Evolutionary conservation across 1,140 invertebrate genomes (phyloP), one percentile per base, ranked within the genome.

Genomic region (Anastrepha ludens): DNA sequence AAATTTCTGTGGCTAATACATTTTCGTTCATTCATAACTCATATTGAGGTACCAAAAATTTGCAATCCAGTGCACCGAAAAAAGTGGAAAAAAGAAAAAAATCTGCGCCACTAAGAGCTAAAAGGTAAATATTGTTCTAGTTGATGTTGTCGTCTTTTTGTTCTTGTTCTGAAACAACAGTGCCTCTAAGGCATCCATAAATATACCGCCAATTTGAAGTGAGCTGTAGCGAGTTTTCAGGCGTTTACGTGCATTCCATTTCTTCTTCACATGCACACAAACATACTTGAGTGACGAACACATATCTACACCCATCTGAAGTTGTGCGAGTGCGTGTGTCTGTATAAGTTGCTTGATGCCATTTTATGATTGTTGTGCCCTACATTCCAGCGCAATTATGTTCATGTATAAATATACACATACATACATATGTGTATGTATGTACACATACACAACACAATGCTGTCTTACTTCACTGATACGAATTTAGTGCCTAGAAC

Each of bases 151-250:
- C 1, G 29, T 29, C 29, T 29, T 29, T 29, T 29, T 29, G 29
- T 29, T 29, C 29, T 29, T 29, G 29, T 29, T 29, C 29, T 29
- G 29, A 29, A 29, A 29, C 29, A 3, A 0, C 50, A 55, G 0
- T 55, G 50, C 50, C 50, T 2, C 0, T 8, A 55, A 55, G 50
- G 50, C 50, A 8, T 55, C 6, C 50, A 8, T 11, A 55, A 55
- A 6, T 6, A 44, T 39, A 74, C 3, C 39, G 44, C 41, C n/a
- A 81, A 55, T 47, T 81, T 81, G 47, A 55, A 81, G 74, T 81
- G 74, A 81, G 74, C 55, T 81, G 74, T 81, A 81, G 74, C 47
- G 55, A 81, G 74, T 81, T 81, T 81, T 58, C 47, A 81, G 74
- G 74, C 74, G 74, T 20, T 81, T 50, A 58, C 74, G 74, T 47